Percentiles rank a stretch among this genome's conserved stretches.
Evolutionary conservation across 2,113 vertebrate species (phyloP).

Genomic region (Tetrao urogallus): DNA sequence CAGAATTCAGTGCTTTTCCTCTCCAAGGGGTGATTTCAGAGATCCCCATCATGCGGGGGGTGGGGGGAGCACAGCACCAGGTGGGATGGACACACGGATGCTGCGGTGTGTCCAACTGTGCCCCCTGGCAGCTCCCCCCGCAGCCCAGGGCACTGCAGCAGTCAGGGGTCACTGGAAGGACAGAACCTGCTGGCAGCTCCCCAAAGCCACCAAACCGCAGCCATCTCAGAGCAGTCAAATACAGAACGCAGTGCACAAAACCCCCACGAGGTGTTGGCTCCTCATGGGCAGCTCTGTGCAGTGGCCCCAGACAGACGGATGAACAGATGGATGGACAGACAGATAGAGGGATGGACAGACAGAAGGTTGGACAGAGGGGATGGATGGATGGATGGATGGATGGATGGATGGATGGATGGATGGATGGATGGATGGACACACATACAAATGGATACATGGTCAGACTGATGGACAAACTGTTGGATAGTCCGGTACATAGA

Average conservation of each 20-base stretch:
- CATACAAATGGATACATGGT: no score
- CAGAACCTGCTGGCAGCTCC: background rate
- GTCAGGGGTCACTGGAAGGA: background rate
- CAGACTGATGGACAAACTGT: no score
- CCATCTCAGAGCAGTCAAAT: background rate
- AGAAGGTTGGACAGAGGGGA: no score
- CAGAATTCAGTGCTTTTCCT: background rate
- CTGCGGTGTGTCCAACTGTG: no score
- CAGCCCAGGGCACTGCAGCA: background rate
- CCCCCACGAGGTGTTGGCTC: background rate
- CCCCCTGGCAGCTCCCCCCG: no score
- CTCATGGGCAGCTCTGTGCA: background rate
- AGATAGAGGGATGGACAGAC: no score
- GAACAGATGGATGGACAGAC: no score
- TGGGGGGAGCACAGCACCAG: background rate
- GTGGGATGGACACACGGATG: rapidly evolving
- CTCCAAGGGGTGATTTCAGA: background rate
- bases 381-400: no score
- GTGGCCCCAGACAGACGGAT: no score
- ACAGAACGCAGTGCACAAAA: background rate
- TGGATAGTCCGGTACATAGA: no score
- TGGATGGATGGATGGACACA: no score
- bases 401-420: no score
- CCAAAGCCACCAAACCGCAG: background rate
- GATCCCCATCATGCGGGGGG: background rate